Percentiles rank a stretch among this genome's conserved stretches.
phyloP scores from a whole-genome alignment of 2,113 vertebrate genomes.

The Aegithalos caudatus region DNA sequence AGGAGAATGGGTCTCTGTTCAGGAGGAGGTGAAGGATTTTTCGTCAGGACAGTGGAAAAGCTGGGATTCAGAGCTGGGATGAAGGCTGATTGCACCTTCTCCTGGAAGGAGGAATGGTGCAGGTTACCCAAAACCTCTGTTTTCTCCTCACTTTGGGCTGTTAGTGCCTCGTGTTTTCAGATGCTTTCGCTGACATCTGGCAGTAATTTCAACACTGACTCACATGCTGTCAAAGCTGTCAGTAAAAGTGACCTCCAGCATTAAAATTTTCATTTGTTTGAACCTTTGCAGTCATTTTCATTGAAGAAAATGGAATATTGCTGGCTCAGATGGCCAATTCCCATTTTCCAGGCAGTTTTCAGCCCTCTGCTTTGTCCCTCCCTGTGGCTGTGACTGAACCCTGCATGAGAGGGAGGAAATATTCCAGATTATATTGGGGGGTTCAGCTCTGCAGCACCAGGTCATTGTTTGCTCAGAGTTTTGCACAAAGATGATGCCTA shows the following conservation, averaged over 20 bases:
- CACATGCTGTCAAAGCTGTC: neutral
- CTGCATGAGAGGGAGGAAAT: neutral
- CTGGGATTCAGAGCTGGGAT: neutral
- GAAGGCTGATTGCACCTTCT: neutral
- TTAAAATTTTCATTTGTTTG: neutral
- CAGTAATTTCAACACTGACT: neutral
- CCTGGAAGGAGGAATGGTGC: neutral
- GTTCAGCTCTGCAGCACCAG: neutral
- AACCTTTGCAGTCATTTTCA: neutral
- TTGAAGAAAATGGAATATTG: neutral
- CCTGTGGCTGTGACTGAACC: neutral
- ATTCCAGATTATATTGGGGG: no score
- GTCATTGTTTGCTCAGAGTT: neutral
- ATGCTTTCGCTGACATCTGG: neutral
- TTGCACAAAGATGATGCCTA: accelerated
- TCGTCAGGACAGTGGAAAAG: neutral
- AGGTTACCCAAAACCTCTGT: neutral
- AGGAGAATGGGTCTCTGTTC: neutral
- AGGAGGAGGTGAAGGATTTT: neutral
- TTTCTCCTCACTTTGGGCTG: neutral
- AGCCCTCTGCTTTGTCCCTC: neutral
- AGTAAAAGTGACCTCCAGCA: neutral
- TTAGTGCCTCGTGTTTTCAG: neutral
- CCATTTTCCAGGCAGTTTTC: neutral
- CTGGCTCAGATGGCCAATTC: neutral